Conservation (phyloP, 2,888 invertebrate species). For the Parnassius mnemosyne region DNA sequence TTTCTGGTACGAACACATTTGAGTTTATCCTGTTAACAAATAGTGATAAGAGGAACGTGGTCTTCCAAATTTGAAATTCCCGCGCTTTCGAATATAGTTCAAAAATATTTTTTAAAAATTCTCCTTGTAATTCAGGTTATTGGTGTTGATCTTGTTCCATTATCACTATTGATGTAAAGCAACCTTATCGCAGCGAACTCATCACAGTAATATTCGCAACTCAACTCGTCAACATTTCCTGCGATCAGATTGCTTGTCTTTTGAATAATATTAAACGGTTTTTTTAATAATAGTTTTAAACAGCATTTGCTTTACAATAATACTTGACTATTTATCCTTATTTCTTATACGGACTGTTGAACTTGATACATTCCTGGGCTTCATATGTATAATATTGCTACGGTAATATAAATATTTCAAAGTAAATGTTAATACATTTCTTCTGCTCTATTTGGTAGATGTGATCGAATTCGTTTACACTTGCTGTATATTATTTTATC, state of each 20-base stretch:
- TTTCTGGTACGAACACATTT: slow-evolving; percentile 64
- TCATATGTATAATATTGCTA: background rate
- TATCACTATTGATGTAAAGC: background rate
- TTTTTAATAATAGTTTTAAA: background rate
- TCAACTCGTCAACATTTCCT: background rate
- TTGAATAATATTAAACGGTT: background rate
- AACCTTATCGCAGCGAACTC: slow-evolving; percentile 2
- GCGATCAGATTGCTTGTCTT: slow-evolving; percentile 4
- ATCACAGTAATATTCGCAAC: background rate
- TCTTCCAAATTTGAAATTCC: slow-evolving; percentile 23
- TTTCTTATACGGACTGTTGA: too few relatives aligned
- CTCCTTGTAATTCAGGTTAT: background rate
- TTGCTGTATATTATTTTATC: too few relatives aligned
- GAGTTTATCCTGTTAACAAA: slow-evolving; percentile 33
- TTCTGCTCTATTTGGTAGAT: background rate
- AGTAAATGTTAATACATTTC: slow-evolving; percentile 2
- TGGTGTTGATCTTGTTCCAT: background rate
- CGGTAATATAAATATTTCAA: slow-evolving; percentile 1
- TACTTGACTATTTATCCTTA: too few relatives aligned
- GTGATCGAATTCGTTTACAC: background rate
- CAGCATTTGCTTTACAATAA: background rate
- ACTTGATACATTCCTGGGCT: background rate
- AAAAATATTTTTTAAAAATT: background rate
- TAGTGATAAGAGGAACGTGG: slow-evolving; percentile 31
- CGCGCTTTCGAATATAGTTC: slow-evolving; percentile 10